Percentiles rank a stretch among this genome's conserved stretches.
Evolutionary conservation across 2,888 invertebrate species (phyloP).

Genomic region (Cephus spinipes): DNA sequence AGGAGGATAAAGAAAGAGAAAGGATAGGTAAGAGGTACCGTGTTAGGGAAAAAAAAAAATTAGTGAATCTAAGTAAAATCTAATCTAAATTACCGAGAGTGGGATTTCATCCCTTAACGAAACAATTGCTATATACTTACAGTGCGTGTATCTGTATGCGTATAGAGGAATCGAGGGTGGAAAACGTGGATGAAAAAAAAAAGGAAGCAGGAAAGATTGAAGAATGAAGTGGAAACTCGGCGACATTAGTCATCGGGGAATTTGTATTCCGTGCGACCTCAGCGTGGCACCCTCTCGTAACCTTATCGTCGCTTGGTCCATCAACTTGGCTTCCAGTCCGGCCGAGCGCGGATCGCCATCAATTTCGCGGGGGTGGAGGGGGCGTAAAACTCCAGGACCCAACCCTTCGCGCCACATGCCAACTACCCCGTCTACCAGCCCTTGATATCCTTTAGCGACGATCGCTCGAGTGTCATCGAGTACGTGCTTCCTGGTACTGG

Average conservation of each 20-base stretch:
- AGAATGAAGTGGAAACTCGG: slow-evolving; percentile 55
- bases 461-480: not conserved
- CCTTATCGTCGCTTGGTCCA: slow-evolving; percentile 58
- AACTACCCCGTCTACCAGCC: not conserved
- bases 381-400: not conserved
- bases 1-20: not conserved
- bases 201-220: slow-evolving; percentile 30
- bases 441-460: not conserved
- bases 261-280: slow-evolving; percentile 48
- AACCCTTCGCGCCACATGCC: not conserved
- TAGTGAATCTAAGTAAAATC: not conserved
- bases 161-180: not conserved
- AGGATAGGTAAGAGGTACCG: not conserved
- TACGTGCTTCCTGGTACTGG: not conserved
- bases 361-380: slow-evolving; percentile 50
- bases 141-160: not conserved
- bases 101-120: not conserved
- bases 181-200: not conserved
- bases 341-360: slow-evolving; percentile 49
- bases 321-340: slow-evolving; percentile 53
- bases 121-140: not conserved
- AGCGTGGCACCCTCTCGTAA: slow-evolving; percentile 45
- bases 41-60: too few species aligned
- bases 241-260: slow-evolving; percentile 53
- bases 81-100: not conserved